A percentile compares a stretch with the other conserved stretches of the same genome.
phyloP scores from a whole-genome alignment of 2,888 invertebrate genomes.

The Caenorhabditis japonica region DNA sequence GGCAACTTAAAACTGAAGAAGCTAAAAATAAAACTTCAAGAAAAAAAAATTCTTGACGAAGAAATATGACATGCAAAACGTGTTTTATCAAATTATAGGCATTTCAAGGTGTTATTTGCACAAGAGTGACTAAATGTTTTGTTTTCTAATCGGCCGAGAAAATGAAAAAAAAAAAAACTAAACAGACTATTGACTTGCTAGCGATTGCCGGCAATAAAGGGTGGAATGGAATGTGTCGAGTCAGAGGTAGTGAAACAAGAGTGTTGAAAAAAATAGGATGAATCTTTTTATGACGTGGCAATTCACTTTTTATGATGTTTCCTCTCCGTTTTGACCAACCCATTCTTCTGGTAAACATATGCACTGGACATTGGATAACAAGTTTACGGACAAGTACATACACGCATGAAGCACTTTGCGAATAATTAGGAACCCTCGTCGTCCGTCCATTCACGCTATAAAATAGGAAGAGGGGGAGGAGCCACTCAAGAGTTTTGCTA shows the following conservation, averaged over 20 bases:
- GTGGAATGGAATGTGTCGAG: too few relatives aligned
- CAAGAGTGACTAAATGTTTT: slow-evolving; percentile 1
- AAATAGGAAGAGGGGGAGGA: slow-evolving; percentile 6
- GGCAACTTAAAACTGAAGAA: neutral
- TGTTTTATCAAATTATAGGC: too few relatives aligned
- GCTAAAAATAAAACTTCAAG: too few relatives aligned
- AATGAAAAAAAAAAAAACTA: too few relatives aligned
- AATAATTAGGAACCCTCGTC: slow-evolving; percentile 32
- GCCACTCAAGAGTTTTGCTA: slow-evolving; percentile 36
- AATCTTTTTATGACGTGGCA: slow-evolving; percentile 33
- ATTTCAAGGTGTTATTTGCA: too few relatives aligned
- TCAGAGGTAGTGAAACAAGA: too few relatives aligned
- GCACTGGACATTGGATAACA: neutral
- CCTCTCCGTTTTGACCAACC: slow-evolving; percentile 7
- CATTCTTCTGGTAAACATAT: neutral
- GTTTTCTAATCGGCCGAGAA: slow-evolving; percentile 22
- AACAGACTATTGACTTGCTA: slow-evolving; percentile 8
- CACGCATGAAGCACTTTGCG: slow-evolving; percentile 11
- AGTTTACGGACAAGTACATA: neutral
- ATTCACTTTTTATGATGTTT: slow-evolving; percentile 19
- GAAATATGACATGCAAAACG: too few relatives aligned
- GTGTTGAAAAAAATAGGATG: neutral
- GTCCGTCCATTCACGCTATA: too few relatives aligned
- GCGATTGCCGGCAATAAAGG: too few relatives aligned
- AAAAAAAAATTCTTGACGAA: too few relatives aligned